Evolutionary conservation across 2,113 vertebrate genomes (phyloP), one percentile per base, ranked within the genome.

Genomic region (Tauraco erythrolophus): DNA sequence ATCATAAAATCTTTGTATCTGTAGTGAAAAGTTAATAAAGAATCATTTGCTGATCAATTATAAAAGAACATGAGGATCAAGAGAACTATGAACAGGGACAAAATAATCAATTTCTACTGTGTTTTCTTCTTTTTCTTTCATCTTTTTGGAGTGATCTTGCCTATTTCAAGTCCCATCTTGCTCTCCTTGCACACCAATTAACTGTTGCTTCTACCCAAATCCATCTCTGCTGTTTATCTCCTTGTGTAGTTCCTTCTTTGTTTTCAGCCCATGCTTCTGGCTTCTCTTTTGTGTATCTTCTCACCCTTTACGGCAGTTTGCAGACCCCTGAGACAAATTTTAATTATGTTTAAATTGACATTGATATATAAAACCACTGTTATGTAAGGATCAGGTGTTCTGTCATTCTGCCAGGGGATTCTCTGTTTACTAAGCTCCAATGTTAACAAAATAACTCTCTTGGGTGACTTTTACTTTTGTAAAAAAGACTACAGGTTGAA

Each of bases 51-150:
- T 65, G n/a, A 93, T 76, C 57, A 93, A n/a, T 71, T 83, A 51
- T 25, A 75, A 85, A 89, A 75, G 62, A 81, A 77, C 24, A 72
- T 0, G 2, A 60, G 3, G 19, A 94, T 84, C 86, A 94, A 65
- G 57, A 89, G 43, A 57, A 62, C 18, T 53, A 56, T 19, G 33
- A 71, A 54, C 4, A 72, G 8, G 6, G 16, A 50, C 5, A 65
- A 91, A 91, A 81, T 68, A 94, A 95, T 80, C 31, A 57, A 84
- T 94, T 75, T 79, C 22, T 84, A 8, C 17, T 78, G 24, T 56
- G 46, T 69, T 90, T 87, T 94, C 30, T 78, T 74, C 27, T 74
- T 87, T 84, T 60, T 54, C 54, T 91, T 94, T 94, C 27, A 94
- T 89, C 61, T 84, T 89, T 89, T 88, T 74, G 15, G 28, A 81